Evolutionary conservation across 2,797 vertebrate species (phyloP).

Genomic region (Pseudocheirus occidentalis): DNA sequence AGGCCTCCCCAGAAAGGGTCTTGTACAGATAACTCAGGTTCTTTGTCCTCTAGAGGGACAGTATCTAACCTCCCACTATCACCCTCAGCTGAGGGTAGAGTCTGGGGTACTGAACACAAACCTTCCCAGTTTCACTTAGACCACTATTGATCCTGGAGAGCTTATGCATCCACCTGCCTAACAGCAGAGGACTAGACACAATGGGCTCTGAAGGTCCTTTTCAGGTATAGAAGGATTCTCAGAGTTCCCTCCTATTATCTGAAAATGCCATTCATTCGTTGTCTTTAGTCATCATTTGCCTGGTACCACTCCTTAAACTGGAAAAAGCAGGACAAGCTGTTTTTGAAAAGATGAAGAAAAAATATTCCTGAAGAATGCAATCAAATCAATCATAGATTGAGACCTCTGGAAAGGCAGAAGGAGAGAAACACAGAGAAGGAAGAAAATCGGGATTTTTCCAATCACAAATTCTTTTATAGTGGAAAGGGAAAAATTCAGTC

Average conservation of each 20-base stretch:
- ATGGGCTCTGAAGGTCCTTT: neutral
- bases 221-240: neutral
- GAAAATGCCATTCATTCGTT: neutral
- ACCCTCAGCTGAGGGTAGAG: neutral
- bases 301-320: constrained; percentile 14
- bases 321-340: constrained; percentile 2
- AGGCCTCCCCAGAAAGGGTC: neutral
- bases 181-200: neutral
- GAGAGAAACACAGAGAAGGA: neutral
- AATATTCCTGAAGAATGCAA: neutral
- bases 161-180: neutral
- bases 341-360: constrained; percentile 27
- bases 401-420: neutral
- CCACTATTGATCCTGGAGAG: neutral
- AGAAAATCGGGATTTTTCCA: neutral
- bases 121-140: neutral
- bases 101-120: neutral
- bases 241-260: neutral
- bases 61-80: neutral
- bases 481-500: constrained; percentile 9
- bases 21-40: neutral
- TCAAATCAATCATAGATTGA: neutral
- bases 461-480: neutral
- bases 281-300: neutral
- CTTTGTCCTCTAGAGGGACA: neutral